These are phyloP conservation scores for Porites evermanni DNA, from an alignment of 92 coral and sea anemone genomes.

Conservation along the genomic window DNA sequence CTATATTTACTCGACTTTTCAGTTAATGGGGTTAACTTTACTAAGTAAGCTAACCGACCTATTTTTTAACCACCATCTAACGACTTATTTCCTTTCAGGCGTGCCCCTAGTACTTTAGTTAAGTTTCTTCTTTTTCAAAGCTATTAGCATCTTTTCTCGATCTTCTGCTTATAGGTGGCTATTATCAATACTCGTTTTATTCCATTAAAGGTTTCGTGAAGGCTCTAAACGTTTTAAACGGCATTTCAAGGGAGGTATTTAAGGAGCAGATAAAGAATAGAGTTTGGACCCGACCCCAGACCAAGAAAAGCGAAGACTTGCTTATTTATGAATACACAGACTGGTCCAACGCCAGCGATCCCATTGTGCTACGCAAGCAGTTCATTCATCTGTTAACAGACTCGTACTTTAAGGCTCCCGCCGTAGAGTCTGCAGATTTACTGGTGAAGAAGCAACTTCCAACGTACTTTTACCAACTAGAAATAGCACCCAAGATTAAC, in stretches of 20 bases:
- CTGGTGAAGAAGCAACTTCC: conserved; percentile 51
- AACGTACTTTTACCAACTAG: conserved; percentile 68
- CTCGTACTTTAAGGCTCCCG: conserved; percentile 65
- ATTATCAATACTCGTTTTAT: not conserved
- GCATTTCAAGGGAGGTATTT: conserved; percentile 36
- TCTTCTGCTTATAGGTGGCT: too few relatives aligned
- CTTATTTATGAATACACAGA: conserved; percentile 61
- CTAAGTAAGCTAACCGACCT: too few relatives aligned
- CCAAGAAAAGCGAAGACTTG: conserved; percentile 38
- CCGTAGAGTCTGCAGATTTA: conserved; percentile 55
- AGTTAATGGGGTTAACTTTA: too few relatives aligned
- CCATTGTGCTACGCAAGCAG: conserved; percentile 36
- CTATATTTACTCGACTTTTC: too few relatives aligned
- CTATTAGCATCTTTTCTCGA: too few relatives aligned
- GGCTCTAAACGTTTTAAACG: conserved; percentile 48
- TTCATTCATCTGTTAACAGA: conserved; percentile 61
- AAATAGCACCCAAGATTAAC: not conserved
- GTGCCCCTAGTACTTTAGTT: too few relatives aligned
- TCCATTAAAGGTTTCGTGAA: not conserved
- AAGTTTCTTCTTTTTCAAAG: too few relatives aligned
- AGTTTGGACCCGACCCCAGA: conserved; percentile 58
- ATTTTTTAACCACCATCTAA: too few relatives aligned
- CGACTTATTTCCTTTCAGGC: too few relatives aligned
- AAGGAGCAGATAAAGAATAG: conserved; percentile 32
- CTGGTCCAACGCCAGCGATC: conserved; percentile 66